A percentile compares a stretch with the other conserved stretches of the same genome.
These are phyloP conservation scores for Apamea monoglypha DNA, from an alignment of 2,888 invertebrate genomes.

Conservation along the genomic window DNA sequence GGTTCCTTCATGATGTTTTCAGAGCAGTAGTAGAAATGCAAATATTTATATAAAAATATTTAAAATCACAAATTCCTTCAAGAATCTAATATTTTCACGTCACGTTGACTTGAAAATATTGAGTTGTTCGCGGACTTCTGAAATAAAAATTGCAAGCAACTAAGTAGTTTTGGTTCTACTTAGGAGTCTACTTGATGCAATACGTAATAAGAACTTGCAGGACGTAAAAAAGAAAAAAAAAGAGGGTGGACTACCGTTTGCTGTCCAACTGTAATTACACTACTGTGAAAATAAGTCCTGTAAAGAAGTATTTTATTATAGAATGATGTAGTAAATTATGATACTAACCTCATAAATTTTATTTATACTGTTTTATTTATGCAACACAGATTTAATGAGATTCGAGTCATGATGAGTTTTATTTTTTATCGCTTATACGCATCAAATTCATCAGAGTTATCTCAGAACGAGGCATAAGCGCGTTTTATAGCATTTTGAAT, in stretches of 20 bases:
- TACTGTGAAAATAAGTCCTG: background rate
- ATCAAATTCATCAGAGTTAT: constrained; percentile 33
- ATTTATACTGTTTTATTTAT: constrained; percentile 20
- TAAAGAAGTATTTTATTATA: background rate
- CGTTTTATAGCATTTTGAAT: constrained; percentile 44
- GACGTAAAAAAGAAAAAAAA: background rate
- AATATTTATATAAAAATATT: background rate
- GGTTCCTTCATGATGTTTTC: background rate
- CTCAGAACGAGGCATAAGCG: constrained; percentile 27
- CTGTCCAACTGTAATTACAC: background rate
- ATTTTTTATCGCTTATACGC: constrained; percentile 35
- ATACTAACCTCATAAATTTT: background rate
- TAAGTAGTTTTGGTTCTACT: background rate
- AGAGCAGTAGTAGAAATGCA: background rate
- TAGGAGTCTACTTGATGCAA: background rate
- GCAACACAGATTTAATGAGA: constrained; percentile 31
- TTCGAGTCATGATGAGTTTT: constrained; percentile 22
- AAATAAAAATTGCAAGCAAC: too few relatives aligned
- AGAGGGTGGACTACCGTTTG: too few relatives aligned
- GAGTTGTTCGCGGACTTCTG: background rate
- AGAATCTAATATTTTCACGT: background rate
- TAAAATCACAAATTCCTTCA: background rate
- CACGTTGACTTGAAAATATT: background rate
- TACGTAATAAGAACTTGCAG: constrained; percentile 2
- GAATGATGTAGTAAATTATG: background rate